Evolutionary conservation across 2,113 vertebrate species (phyloP), one percentile per base, ranked within the genome.

Genomic region (Poeciliopsis retropinna): DNA sequence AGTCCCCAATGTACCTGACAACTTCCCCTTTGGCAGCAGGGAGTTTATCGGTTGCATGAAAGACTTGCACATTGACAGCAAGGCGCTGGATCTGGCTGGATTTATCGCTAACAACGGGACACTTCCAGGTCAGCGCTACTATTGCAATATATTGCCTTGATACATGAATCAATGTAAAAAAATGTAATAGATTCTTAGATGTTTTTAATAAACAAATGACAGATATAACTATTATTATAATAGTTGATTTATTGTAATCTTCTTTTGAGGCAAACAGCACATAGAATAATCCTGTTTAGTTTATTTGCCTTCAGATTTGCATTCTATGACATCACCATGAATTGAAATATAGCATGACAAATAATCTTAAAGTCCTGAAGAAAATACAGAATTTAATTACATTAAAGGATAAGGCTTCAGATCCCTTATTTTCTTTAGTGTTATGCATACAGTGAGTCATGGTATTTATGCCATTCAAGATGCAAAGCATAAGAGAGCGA

Each of bases 41-140:
- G 97, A 98, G 88, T 99, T 99, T 82, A 94, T 97, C 5, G 98
- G 98, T 74, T 99, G 98, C 72, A 98, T 99, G 96, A 95, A 96
- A 88, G 97, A 99, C 77, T 93, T 99, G 2, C 96, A 97, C 88
- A 96, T 99, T 0, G 98, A 99, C 83, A 98, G 91, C 93, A 96
- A 95, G 63, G 96, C 89, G 1, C 86, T 98, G 32, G 98, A 99
- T 89, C 90, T 99, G 92, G 98, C 97, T 4, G 96, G 95, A 81
- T 98, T 96, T 70, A 98, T 98, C 0, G 97, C 97, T 30, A 99
- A 99, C 93, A 99, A 99, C 0, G 97, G 97, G 82, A 99, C 97
- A 0, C 17, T 93, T 60, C 93, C 97, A 82, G 98, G 98, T 99
- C 74, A 92, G 90, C 51, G 27, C 15, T 54, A 3, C 14, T n/a